Evolutionary conservation across 1,140 invertebrate species (phyloP).

Genomic region (Vanessa atalanta): DNA sequence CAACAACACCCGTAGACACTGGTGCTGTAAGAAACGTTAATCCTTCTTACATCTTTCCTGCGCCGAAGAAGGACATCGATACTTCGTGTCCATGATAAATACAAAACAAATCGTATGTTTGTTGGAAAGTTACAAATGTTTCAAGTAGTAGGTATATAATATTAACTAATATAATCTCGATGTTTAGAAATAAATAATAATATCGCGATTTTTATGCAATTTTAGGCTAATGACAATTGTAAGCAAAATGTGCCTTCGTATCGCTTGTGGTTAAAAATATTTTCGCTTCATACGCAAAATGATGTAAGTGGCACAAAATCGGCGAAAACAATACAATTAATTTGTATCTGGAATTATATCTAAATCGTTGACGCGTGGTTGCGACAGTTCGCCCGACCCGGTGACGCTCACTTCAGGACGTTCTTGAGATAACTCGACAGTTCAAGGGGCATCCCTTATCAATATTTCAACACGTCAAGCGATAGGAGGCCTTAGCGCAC

Average conservation of each 20-base stretch:
- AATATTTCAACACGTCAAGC: no score
- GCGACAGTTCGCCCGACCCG: conserved; percentile 22
- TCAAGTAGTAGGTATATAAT: no score
- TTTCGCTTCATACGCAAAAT: neutral
- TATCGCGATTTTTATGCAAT: neutral
- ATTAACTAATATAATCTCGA: neutral
- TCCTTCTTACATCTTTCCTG: no score
- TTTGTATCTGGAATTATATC: conserved; percentile 10
- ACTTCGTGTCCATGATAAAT: no score
- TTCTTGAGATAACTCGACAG: conserved; percentile 26
- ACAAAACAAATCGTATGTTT: no score
- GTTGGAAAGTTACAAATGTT: no score
- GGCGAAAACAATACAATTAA: conserved; percentile 25
- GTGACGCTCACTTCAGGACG: conserved; percentile 26
- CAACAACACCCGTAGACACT: no score
- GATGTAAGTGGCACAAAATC: neutral
- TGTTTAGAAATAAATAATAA: neutral
- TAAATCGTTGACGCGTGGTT: conserved; percentile 6
- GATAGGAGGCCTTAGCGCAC: neutral
- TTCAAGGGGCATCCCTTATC: conserved; percentile 34
- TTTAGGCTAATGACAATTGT: no score
- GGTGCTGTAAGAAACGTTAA: no score
- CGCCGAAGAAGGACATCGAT: no score
- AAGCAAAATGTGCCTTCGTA: no score
- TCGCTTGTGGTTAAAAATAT: no score